Conservation (phyloP, 2,797 vertebrate species). For the Micropoecilia bifurca region DNA sequence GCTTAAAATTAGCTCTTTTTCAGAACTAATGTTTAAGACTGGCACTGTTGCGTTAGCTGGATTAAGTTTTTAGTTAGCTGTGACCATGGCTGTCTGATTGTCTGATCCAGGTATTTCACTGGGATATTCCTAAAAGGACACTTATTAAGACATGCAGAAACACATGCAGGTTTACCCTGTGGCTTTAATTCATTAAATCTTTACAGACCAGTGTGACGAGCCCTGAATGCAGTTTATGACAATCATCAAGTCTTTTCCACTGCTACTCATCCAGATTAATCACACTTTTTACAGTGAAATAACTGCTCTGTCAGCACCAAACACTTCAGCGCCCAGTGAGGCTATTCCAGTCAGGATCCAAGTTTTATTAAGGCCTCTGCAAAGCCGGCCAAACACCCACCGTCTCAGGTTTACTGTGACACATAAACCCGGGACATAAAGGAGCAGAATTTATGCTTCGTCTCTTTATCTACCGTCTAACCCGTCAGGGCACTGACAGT, state of each 20-base stretch:
- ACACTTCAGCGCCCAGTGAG: conserved; percentile 23
- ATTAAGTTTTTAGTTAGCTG: not conserved
- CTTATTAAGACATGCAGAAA: not conserved
- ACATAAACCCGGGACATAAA: conserved; percentile 22
- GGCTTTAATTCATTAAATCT: conserved; percentile 1
- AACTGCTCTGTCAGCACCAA: conserved; percentile 12
- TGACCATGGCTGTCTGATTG: not conserved
- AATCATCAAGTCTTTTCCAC: conserved; percentile 15
- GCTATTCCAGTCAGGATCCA: conserved; percentile 18
- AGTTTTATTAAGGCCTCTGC: conserved; percentile 26
- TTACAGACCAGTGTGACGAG: conserved; percentile 13
- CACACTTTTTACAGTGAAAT: conserved; percentile 9
- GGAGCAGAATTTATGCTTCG: conserved; percentile 21
- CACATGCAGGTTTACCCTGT: not conserved
- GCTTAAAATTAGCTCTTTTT: no score
- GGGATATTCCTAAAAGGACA: conserved; percentile 3
- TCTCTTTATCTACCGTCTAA: conserved; percentile 14
- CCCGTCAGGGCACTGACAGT: conserved; percentile 8
- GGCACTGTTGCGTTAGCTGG: not conserved
- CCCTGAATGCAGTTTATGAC: conserved; percentile 26
- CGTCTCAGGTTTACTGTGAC: conserved; percentile 17
- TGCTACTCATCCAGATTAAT: conserved; percentile 38
- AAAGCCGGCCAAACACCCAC: conserved; percentile 17
- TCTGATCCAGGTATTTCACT: not conserved
- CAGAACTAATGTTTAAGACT: not conserved